Percentiles rank a stretch among this genome's conserved stretches.
Conservation (phyloP, 2,888 invertebrate species). For the Amphipyra berbera region DNA sequence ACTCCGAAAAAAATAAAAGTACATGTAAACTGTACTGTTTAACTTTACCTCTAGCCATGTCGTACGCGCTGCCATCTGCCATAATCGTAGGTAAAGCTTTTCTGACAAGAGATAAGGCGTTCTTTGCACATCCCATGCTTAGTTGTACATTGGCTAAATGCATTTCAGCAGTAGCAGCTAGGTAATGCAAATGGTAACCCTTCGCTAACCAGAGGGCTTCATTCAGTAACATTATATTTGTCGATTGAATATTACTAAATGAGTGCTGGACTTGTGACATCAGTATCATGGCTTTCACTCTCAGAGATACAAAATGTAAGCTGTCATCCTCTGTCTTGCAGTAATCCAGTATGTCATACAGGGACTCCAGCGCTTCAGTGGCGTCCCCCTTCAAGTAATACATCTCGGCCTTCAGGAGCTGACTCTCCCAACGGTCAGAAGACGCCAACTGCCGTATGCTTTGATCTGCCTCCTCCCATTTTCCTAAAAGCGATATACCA, state of each 20-base stretch:
- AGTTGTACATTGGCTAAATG: slow-evolving; percentile 95
- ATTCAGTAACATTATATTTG: slow-evolving; percentile 90
- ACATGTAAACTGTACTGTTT: neutral
- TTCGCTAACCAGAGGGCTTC: slow-evolving; percentile 93
- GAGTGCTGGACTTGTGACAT: slow-evolving; percentile 91
- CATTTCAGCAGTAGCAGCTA: slow-evolving; percentile 93
- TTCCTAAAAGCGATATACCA: slow-evolving; percentile 76
- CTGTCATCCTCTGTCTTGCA: slow-evolving; percentile 88
- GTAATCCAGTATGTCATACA: slow-evolving; percentile 87
- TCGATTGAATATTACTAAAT: slow-evolving; percentile 88
- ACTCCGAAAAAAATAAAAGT: neutral
- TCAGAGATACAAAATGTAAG: slow-evolving; percentile 87
- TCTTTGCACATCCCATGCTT: slow-evolving; percentile 93
- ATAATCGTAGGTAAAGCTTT: slow-evolving; percentile 93
- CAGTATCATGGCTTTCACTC: slow-evolving; percentile 92
- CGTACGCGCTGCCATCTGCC: slow-evolving; percentile 95
- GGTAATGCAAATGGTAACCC: slow-evolving; percentile 94
- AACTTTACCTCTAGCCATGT: slow-evolving; percentile 92
- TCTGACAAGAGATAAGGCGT: slow-evolving; percentile 93
- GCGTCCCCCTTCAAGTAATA: slow-evolving; percentile 88
- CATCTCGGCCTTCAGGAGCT: slow-evolving; percentile 89
- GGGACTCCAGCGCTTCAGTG: slow-evolving; percentile 81
- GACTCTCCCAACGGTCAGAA: slow-evolving; percentile 92
- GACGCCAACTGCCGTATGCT: slow-evolving; percentile 92
- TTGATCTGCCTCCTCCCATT: slow-evolving; percentile 92